Base-by-base conservation (phyloP, 2,113 vertebrate species). In the Cisticola juncidis region DNA sequence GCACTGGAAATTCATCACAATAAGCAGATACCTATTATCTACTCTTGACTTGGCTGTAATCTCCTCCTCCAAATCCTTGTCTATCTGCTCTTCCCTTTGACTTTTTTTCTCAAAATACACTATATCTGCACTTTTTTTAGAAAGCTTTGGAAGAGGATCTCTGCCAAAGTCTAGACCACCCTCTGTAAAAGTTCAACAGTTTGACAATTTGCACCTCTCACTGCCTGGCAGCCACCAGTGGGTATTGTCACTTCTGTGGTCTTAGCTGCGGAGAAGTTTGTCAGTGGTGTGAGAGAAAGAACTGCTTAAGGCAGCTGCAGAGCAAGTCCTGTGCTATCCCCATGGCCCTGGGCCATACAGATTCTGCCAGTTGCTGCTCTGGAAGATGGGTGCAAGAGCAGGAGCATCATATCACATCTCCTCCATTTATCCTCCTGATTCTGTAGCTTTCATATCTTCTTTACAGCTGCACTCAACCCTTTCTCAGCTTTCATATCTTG, bases 1-100 rank as follows among this genome's bases (percentile, higher is more conserved):
- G 24, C 69, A 11, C 45, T 87, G 60, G 36, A 57, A 61, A 88
- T 78, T 81, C 60, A 93, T 78, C 60, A 44, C 85, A 62, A 12
- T 61, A 69, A 80, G 45, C 64, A 89, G 92, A 90, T 57, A 83
- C 66, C 76, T 84, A 79, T 91, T 97, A 79, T 88, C 77, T 97
- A 71, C 88, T 90, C 58, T 95, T 96, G 85, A 86, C 68, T 85
- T 56, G 54, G 40, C 50, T 94, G 53, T 92, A 94, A 95, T 47
- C 84, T 65, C 86, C 58, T 85, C 45, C 64, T 88, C 45, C 82
- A 90, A 92, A 95, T 86, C 85, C 88, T 90, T 88, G 48, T 74
- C 81, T 89, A 4, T 58, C 64, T 86, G 71, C 47, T 92, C 44
- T 90, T 88, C 60, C n/a, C n/a, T 81, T 90, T 86, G 68, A 44